Percentiles rank a stretch among this genome's conserved stretches.
Evolutionary conservation across 2,113 vertebrate genomes (phyloP).

Genomic region (Microcebus jonahi): DNA sequence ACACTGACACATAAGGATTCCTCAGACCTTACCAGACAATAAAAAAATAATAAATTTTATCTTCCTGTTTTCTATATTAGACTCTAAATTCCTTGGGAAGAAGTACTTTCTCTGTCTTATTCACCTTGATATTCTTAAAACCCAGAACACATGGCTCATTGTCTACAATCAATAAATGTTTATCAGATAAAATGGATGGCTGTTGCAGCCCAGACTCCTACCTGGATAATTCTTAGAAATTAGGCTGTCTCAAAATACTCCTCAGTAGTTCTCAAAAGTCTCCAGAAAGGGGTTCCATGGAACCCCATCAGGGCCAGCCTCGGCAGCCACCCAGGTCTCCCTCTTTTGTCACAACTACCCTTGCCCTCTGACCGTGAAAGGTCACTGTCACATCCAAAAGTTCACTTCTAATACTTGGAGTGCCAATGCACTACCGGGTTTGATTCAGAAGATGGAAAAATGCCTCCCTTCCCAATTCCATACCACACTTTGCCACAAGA

Average conservation of each 20-base stretch:
- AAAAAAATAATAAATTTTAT: neutral
- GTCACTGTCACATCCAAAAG: neutral
- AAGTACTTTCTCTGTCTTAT: neutral
- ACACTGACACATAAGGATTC: neutral
- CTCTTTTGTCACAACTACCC: neutral
- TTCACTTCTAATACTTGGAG: neutral
- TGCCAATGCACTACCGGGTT: neutral
- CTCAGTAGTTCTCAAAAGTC: neutral
- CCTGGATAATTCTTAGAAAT: conserved; percentile 9
- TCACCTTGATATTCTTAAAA: neutral
- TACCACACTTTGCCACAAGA: neutral
- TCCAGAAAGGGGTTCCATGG: neutral
- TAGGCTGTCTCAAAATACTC: neutral
- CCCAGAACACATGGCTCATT: neutral
- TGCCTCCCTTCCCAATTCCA: neutral
- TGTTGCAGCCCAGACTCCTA: neutral
- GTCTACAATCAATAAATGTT: neutral
- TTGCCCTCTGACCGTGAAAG: neutral
- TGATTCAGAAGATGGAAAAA: conserved; percentile 18
- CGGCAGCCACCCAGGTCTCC: neutral
- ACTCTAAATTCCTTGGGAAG: neutral
- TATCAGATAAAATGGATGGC: neutral
- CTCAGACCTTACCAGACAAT: neutral
- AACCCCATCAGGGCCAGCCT: neutral
- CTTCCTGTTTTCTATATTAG: neutral